Conservation (phyloP, 2,113 vertebrate genomes). For the Chascanopsetta lugubris region DNA sequence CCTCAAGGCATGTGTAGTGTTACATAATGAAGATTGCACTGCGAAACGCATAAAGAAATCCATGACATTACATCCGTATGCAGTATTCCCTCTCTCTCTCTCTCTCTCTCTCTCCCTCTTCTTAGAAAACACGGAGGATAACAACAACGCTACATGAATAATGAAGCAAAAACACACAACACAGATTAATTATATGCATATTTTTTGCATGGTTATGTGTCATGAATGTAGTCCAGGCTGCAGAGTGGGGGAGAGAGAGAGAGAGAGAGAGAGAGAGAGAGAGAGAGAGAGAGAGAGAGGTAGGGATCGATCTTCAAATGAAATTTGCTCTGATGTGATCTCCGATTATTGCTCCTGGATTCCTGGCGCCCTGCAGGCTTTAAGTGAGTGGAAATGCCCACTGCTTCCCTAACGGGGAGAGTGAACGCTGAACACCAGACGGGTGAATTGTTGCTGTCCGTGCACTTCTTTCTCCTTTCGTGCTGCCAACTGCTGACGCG, state of each 20-base stretch:
- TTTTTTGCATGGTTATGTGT: conserved; percentile 1
- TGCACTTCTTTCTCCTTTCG: conserved; percentile 22
- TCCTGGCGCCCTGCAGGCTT: conserved; percentile 19
- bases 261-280: too few species aligned
- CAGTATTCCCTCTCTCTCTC: conserved; percentile 38
- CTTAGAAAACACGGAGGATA: conserved; percentile 25
- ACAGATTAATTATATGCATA: conserved; percentile 1
- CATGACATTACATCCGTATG: conserved; percentile 20
- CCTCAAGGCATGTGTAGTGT: conserved; percentile 53
- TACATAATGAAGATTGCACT: conserved; percentile 56
- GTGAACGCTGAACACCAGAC: conserved; percentile 3
- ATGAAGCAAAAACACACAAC: conserved; percentile 10
- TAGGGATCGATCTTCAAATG: too few species aligned
- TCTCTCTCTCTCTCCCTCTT: conserved; percentile 32
- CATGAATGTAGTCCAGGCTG: conserved; percentile 4
- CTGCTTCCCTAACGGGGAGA: conserved; percentile 16
- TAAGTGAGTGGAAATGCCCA: conserved; percentile 14
- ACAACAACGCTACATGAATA: conserved; percentile 39
- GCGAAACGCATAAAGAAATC: conserved; percentile 49
- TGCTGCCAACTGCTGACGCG: conserved; percentile 40
- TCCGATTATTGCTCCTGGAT: conserved; percentile 21
- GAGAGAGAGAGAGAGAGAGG: too few species aligned
- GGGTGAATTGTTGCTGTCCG: conserved; percentile 24
- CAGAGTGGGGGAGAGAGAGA: too few species aligned
- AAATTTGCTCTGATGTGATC: conserved; percentile 23